Evolutionary conservation across 1,140 invertebrate species (phyloP), one percentile per base, ranked within the genome.

Genomic region (Drosophila kohkoa): DNA sequence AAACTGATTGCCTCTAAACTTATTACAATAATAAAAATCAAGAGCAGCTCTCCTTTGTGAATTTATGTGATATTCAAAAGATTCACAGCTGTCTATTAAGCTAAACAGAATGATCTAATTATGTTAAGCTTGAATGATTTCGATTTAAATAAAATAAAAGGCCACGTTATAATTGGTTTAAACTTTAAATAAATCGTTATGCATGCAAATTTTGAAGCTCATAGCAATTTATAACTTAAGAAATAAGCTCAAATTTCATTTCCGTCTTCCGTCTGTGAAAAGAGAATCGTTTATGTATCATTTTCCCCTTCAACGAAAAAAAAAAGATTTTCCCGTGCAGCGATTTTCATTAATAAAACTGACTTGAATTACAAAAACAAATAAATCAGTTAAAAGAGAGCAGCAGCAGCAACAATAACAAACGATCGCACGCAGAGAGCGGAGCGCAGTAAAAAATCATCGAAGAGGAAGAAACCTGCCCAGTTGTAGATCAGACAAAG

Each of bases 261-360:
- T 67, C 11, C 65, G 10, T 0, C 30, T 35, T 45, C 43, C 51
- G 20, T 25, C 20, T 25, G 20, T 25, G 30, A 32, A 32, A 32
- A 7, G 30, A 32, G 30, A 25, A 25, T 32, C 30, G 30, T 32
- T 32, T 28, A 48, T 32, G 30, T 43, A 32, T 58, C 15, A 67
- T 66, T 72, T 65, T n/a, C 41, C 43, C 41, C 51, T 25, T 3
- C 20, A 25, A 25, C 20, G 20, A 25, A 25, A 25, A 25, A 25
- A 25, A 51, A 13, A 30, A 16, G 32, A 32, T 66, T 72, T 66
- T 48, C 69, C 62, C 57, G 43, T 41, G 51, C 66, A 55, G 58
- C 65, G 75, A 70, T 80, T 77, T 80, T 74, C 78, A 80, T 80
- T 80, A 77, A 80, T 77, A 80, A 80, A 80, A 80, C 60, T 74